Base-by-base conservation (phyloP, 92 coral and sea anemone species). In the Chrysogorgia sp. region DNA sequence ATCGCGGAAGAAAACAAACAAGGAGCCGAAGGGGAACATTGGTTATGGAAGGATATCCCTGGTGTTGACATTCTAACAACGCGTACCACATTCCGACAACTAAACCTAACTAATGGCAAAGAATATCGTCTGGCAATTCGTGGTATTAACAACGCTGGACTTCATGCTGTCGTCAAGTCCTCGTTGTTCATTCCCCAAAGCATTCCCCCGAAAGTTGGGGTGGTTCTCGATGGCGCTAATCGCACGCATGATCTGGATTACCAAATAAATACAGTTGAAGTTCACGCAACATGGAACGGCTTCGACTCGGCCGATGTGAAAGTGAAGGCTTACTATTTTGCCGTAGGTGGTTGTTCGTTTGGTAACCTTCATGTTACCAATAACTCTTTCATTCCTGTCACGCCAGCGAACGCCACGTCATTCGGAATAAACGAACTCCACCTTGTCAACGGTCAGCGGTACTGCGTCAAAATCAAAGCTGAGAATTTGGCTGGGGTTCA, bases 391-490 rank as follows among this genome's bases (percentile, higher is more conserved):
- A 20, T 91, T 26, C 81, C 82, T 17, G 82, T 84, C 1, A 29
- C 55, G 3, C 98, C 98, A 57, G 79, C 98, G 0, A 63, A 53
- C 20, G 81, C 94, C 28, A 91, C 90, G 15, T 87, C 97, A 3
- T 84, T 91, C 49, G 49, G 37, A 9, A 49, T 91, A 52, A 25
- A 77, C 31, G 86, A 86, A 50, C 62, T 83, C 24, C 83, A 82
- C 24, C 90, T 94, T 17, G 90, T 87, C 28, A 94, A 89, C 24
- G 98, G 98, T 24, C 98, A 94, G 67, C 83, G 90, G 53, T 94
- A 94, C 48, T 94, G 98, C 43, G 84, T 90, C 47, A 94, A 94
- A 75, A 80, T 94, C 52, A 89, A 94, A 74, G 98, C 98, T 4
- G 81, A 80, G 25, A 94, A 94, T 82, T 81, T 79, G 75, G 98